Evolutionary conservation across 1,140 invertebrate genomes (phyloP), one percentile per base, ranked within the genome.

Genomic region (Temnothorax longispinosus): DNA sequence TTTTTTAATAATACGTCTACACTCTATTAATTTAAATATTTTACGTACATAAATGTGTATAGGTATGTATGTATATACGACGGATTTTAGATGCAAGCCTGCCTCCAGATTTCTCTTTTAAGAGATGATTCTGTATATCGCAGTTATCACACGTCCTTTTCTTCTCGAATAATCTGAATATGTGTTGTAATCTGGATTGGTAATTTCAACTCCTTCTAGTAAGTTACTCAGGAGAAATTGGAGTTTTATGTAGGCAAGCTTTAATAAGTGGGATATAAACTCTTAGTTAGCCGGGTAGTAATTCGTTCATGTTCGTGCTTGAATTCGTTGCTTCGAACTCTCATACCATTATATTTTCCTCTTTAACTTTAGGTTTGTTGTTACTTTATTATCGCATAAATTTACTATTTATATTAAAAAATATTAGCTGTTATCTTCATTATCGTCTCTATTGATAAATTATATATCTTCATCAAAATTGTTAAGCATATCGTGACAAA

Each of bases 181-280:
- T 52, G 62, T 41, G 32, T 58, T 21, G 52, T 47, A 58, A 72
- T 32, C 15, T 67, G 21, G 58, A 54, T 82, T 47, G 41, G 27
- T 74, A 82, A 74, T 82, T 60, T 74, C 15, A 41, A 52, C 77
- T 71, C 3, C 15, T 44, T 44, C 27, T 32, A 74, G 15, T 58
- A 27, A 58, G 38, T 82, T 74, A 35, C 67, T 82, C 52, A 41
- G 52, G 52, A 44, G 69, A 82, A 72, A 38, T 58, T 82, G 7
- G 1, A 82, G 27, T 82, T 82, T 82, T 82, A 82, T 58, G 52
- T 15, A 47, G 27, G 27, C 67, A 74, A 58, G 41, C 38, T 67
- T 44, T 74, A 82, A 82, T 82, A 82, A 74, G 52, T 58, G 41
- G 44, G 65, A 74, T 82, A 82, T 82, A 82, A 72, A 82, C 52